Percentiles rank a stretch among this genome's conserved stretches.
These are phyloP conservation scores for Cebus imitator DNA, from an alignment of 2,113 vertebrate genomes.

Conservation along the genomic window DNA sequence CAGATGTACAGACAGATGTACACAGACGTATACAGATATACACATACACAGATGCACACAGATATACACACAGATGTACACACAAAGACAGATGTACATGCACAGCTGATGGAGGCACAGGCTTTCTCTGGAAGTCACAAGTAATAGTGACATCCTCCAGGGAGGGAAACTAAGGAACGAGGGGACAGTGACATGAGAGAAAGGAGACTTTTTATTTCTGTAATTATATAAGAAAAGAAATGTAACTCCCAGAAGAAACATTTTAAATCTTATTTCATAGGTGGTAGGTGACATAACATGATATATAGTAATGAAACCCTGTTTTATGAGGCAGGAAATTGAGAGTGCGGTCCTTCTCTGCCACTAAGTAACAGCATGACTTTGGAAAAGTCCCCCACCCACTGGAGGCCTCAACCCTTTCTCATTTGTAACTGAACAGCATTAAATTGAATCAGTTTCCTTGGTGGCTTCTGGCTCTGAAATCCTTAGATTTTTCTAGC, in stretches of 20 bases:
- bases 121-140: neutral
- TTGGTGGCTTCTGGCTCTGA: neutral
- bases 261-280: neutral
- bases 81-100: no score
- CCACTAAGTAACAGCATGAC: neutral
- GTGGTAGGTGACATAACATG: neutral
- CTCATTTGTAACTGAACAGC: neutral
- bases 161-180: neutral
- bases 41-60: neutral
- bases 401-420: neutral
- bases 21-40: no score
- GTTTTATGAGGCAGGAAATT: neutral
- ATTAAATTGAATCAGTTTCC: neutral
- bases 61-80: no score
- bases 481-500: neutral
- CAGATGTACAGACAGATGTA: neutral
- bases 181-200: neutral
- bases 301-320: neutral
- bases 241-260: neutral
- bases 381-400: slow-evolving; percentile 35
- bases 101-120: neutral
- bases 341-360: neutral
- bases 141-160: neutral
- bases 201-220: neutral
- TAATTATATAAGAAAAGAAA: neutral